Evolutionary conservation across 2,113 vertebrate species (phyloP).

Genomic region (Cephalopholis sonnerati): DNA sequence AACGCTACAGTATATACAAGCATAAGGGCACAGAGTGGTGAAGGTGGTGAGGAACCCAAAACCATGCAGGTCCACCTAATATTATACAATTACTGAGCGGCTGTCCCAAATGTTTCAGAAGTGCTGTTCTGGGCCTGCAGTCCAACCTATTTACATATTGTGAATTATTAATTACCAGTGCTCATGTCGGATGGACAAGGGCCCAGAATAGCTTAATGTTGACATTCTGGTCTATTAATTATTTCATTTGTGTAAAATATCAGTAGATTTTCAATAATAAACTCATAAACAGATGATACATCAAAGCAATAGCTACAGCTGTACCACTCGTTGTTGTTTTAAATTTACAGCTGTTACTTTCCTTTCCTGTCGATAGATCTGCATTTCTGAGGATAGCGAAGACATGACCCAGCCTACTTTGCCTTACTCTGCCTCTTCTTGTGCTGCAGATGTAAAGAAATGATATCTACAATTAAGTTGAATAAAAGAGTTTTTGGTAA

Average conservation of each 20-base stretch:
- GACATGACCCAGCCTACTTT: no score
- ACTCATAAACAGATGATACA: background rate
- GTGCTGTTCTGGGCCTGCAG: background rate
- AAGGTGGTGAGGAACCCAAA: conserved; percentile 7
- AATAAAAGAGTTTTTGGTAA: background rate
- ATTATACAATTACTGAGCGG: background rate
- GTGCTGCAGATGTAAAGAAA: no score
- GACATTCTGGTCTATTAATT: background rate
- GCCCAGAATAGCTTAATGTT: background rate
- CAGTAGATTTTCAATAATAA: background rate
- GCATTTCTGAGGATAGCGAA: no score
- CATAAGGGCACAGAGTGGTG: conserved; percentile 26
- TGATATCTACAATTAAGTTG: no score
- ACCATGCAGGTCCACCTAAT: background rate
- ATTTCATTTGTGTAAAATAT: background rate
- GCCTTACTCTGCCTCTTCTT: no score
- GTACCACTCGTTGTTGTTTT: background rate
- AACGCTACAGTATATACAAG: conserved; percentile 26
- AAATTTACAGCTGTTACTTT: background rate
- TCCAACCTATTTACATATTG: background rate
- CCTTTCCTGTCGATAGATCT: background rate
- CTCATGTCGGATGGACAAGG: background rate
- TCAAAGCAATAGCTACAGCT: background rate
- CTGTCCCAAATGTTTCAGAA: background rate
- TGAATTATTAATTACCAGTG: conserved; percentile 12